Evolutionary conservation across 2,888 invertebrate species (phyloP).

Genomic region (Himalopsyche tibetana): DNA sequence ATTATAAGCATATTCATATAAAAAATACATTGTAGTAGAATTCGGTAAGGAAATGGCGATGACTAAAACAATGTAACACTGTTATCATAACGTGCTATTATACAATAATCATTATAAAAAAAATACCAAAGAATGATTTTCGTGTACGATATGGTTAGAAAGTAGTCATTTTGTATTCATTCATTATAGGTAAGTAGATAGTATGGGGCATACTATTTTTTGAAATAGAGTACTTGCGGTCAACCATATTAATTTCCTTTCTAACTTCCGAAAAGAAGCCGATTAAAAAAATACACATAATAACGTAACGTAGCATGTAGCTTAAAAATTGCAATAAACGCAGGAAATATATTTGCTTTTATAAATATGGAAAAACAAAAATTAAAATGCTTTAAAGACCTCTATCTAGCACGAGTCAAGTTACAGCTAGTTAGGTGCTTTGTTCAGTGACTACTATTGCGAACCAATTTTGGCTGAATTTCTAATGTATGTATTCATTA

Average conservation of each 20-base stretch:
- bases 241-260: background rate
- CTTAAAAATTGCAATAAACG: no score
- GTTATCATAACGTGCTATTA: background rate
- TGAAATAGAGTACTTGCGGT: conserved; percentile 4
- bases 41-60: background rate
- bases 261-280: background rate
- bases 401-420: no score
- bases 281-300: no score
- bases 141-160: conserved; percentile 24
- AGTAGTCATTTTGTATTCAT: conserved; percentile 32
- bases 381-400: no score
- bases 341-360: no score
- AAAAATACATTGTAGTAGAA: no score
- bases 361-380: no score
- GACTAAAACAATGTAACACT: background rate
- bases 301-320: no score
- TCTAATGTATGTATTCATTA: conserved; percentile 12
- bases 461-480: background rate
- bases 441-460: background rate
- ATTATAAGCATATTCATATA: no score
- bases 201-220: background rate
- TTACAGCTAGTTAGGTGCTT: no score
- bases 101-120: background rate
- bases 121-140: background rate
- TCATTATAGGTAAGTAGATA: background rate